These are phyloP conservation scores for Phoeniculus purpureus DNA, from an alignment of 2,797 vertebrate genomes.

Conservation along the genomic window DNA sequence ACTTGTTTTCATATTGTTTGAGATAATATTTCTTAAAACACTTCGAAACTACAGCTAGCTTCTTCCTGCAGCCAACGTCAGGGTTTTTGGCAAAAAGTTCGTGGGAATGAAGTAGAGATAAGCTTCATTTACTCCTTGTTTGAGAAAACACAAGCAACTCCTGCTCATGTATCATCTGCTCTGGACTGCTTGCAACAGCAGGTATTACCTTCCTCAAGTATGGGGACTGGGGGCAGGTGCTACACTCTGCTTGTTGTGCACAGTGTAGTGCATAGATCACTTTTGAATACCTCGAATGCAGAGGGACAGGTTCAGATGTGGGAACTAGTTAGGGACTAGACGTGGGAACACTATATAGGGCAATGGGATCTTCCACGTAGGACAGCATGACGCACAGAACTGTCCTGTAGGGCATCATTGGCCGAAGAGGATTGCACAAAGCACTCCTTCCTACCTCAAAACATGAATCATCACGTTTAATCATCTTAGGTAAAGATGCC, in stretches of 20 bases:
- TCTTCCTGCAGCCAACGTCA: neutral
- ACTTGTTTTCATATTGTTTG: neutral
- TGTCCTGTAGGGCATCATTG: neutral
- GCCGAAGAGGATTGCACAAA: neutral
- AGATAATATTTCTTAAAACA: neutral
- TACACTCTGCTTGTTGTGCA: neutral
- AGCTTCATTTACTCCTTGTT: neutral
- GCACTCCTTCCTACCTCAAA: neutral
- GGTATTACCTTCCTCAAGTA: neutral
- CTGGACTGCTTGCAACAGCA: neutral
- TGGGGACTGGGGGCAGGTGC: neutral
- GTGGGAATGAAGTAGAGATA: neutral
- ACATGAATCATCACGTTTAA: neutral
- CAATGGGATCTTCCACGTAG: neutral
- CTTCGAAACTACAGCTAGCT: neutral
- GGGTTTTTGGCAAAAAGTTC: neutral
- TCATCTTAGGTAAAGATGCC: neutral
- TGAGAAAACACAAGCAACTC: neutral
- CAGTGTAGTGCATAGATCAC: neutral
- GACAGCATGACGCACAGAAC: neutral
- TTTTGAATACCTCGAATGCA: neutral
- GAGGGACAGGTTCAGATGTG: neutral
- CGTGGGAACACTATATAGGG: neutral
- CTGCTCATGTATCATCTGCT: neutral
- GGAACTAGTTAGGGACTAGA: neutral